Percentiles rank a stretch among this genome's conserved stretches.
These are phyloP conservation scores for Corynorhinus townsendii DNA, from an alignment of 2,113 vertebrate genomes.

Conservation along the genomic window DNA sequence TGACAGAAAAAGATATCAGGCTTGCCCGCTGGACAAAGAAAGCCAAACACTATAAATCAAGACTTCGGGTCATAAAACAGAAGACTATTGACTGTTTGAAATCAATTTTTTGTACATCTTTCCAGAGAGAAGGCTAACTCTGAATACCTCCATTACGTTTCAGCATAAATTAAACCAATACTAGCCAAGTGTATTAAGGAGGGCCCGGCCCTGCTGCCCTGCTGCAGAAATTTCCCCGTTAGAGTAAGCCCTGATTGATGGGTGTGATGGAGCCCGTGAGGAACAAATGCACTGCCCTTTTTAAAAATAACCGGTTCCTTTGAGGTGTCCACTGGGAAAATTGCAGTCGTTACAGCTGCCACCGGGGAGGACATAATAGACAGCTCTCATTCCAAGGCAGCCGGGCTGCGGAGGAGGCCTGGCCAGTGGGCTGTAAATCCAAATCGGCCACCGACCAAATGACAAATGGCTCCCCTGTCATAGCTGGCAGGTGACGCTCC, in stretches of 20 bases:
- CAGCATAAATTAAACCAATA: conserved; percentile 44
- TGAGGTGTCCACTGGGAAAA: conserved; percentile 63
- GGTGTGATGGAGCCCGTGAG: conserved; percentile 22
- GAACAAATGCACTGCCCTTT: conserved; percentile 51
- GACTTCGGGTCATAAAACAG: background rate
- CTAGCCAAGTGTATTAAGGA: conserved; percentile 62
- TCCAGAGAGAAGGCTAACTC: conserved; percentile 39
- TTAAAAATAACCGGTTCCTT: conserved; percentile 59
- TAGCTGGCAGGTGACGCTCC: background rate
- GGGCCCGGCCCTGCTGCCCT: background rate
- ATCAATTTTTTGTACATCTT: conserved; percentile 16
- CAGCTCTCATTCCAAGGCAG: conserved; percentile 55
- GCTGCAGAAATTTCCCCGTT: conserved; percentile 37
- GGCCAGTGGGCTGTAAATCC: conserved; percentile 57
- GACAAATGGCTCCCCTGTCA: conserved; percentile 48
- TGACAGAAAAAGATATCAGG: background rate
- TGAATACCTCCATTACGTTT: conserved; percentile 26
- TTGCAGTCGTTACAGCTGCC: conserved; percentile 58
- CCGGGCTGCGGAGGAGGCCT: background rate
- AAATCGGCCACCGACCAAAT: conserved; percentile 23
- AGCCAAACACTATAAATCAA: background rate
- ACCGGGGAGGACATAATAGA: conserved; percentile 26
- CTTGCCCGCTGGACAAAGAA: background rate
- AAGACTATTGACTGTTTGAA: background rate
- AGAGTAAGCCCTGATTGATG: conserved; percentile 50